Base-by-base conservation (phyloP, 2,113 vertebrate genomes). In the Malurus melanocephalus region DNA sequence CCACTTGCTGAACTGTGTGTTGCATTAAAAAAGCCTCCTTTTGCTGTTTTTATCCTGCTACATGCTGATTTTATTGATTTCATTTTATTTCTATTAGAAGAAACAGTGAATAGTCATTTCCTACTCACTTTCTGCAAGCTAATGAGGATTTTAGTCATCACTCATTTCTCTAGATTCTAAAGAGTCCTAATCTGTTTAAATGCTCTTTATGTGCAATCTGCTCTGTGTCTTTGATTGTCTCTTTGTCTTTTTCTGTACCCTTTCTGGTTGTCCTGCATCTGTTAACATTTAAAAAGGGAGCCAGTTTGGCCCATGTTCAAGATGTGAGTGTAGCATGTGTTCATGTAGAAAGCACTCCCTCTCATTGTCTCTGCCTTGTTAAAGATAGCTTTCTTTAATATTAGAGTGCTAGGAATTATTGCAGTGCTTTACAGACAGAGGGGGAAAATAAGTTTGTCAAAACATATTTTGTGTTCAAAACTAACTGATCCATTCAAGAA, bases 41-140 rank as follows among this genome's bases (percentile, higher is more conserved):
- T 88, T 78, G 51, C 69, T 72, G 42, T 30, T 93, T 84, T 71
- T 81, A 46, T 75, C 66, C 74, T 75, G 53, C 53, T 53, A 77
- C 53, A 17, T 57, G 77, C 84, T 86, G 46, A 43, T 68, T 33
- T 68, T 78, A 72, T 1, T 78, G 74, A 81, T 76, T 86, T 88
- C 2, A 40, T 84, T 88, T 87, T 86, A 86, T 81, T 90, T 87
- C 59, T 88, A 13, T 94, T 93, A 79, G 88, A 65, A 93, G 84
- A 78, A 88, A 60, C 49, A 45, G 77, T 57, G 86, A 88, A 46
- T 32, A 68, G 80, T 91, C 28, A 67, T 71, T 94, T 94, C 57
- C 69, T 75, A 38, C 43, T 84, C 38, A 35, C 33, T 78, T 80
- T 88, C 80, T 92, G 61, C 69, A 92, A 92, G 45, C 51, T 93